Base-by-base conservation (phyloP, 2,888 invertebrate genomes). In the Hartigia nigra region DNA sequence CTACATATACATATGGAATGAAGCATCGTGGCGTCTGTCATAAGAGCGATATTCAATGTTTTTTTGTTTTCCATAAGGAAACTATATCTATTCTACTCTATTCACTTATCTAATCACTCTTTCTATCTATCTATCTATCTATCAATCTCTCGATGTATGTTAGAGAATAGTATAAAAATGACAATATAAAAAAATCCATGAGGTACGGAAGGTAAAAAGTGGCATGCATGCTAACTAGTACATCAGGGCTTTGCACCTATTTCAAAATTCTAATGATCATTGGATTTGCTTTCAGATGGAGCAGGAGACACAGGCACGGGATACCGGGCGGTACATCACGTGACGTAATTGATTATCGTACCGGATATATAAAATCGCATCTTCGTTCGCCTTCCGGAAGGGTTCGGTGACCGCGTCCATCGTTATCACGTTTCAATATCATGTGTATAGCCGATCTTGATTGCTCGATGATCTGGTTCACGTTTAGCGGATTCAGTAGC, bases 331-430 rank as follows among this genome's bases (percentile, higher is more conserved):
- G 92, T 82, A 92, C 92, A 82, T 91, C 94, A 87, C 93, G 95
- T 83, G 95, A 95, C 91, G 93, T 95, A 77, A 94, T 96, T 89
- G 96, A 96, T 92, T 96, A 95, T 92, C 94, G 96, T 88, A 96
- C 96, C 74, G 96, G 96, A 82, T 97, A 97, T 93, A 97, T 98
- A 92, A 95, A 97, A 87, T 98, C 97, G 85, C 97, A 98, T 92
- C 94, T 98, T 88, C 95, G 98, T 87, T 98, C 98, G 88, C 97
- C 97, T 76, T 97, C 97, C 84, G 98, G 98, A 91, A 95, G 97
- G 92, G 98, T 98, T 92, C 95, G 98, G 95, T 98, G 96, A 97
- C 95, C 95, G 93, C 81, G 84, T 79, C 85, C 82, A 78, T 32
- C 31, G 9, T 14, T 39, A 3, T 55, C 55, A 55, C 23, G 5